phyloP scores from a whole-genome alignment of 2,888 invertebrate species.

The Magallana nippona region DNA sequence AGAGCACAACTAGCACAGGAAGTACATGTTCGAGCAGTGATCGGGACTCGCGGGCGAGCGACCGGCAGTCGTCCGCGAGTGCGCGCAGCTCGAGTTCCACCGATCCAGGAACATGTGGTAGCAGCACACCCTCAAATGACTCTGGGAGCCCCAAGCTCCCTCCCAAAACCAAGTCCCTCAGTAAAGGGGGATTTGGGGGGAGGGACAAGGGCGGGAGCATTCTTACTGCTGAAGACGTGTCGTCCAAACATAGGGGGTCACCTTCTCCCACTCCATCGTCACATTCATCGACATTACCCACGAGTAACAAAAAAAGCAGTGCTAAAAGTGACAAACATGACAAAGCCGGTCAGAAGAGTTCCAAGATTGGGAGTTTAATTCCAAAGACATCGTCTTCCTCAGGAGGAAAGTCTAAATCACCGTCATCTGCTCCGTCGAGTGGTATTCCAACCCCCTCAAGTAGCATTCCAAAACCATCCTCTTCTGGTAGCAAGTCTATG shows the following conservation, averaged over 20 bases:
- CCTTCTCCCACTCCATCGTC: constrained; percentile 62
- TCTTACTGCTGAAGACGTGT: constrained; percentile 53
- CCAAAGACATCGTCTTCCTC: constrained; percentile 66
- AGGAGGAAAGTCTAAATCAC: constrained; percentile 60
- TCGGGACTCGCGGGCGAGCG: constrained; percentile 87
- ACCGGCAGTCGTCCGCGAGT: constrained; percentile 78
- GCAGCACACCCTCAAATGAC: constrained; percentile 73
- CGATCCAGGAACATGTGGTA: constrained; percentile 79
- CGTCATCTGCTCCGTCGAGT: constrained; percentile 47
- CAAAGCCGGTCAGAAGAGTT: constrained; percentile 58
- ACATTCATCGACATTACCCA: constrained; percentile 67
- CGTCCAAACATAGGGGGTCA: constrained; percentile 43
- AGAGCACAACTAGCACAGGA: constrained; percentile 65
- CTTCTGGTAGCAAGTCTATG: constrained; percentile 55
- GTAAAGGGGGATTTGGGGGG: constrained; percentile 60
- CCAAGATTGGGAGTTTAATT: constrained; percentile 71
- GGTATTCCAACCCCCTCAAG: constrained; percentile 58
- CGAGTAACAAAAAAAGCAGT: constrained; percentile 47
- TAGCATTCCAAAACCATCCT: constrained; percentile 68
- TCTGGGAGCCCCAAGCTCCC: constrained; percentile 80
- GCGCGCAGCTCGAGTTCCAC: constrained; percentile 69
- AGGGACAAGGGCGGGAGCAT: constrained; percentile 59
- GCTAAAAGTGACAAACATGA: constrained; percentile 54
- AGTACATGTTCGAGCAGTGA: constrained; percentile 86
- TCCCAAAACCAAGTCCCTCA: constrained; percentile 65